Conservation (phyloP, 2,113 vertebrate genomes). For the Vicugna pacos region DNA sequence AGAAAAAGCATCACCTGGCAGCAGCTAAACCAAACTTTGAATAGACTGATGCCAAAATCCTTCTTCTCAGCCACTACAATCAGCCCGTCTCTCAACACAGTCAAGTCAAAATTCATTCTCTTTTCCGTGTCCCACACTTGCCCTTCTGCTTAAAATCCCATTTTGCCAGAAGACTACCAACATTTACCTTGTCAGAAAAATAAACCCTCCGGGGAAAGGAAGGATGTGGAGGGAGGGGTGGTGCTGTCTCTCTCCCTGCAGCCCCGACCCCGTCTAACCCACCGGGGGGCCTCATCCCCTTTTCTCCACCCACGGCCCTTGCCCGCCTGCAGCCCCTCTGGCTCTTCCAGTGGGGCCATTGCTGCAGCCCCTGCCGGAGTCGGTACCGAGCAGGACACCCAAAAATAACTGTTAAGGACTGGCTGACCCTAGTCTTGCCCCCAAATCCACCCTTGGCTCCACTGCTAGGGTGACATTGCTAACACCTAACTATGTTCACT, state of each 20-base stretch:
- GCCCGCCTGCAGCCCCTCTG: neutral
- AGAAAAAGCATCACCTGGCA: neutral
- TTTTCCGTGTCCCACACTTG: neutral
- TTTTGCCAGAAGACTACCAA: neutral
- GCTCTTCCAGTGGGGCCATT: neutral
- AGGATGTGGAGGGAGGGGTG: neutral
- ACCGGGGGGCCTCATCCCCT: neutral
- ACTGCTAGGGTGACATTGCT: neutral
- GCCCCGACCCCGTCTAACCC: neutral
- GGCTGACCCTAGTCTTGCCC: neutral
- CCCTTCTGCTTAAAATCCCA: neutral
- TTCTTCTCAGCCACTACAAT: neutral
- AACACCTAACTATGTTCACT: neutral
- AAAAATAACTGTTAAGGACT: neutral
- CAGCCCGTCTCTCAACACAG: neutral
- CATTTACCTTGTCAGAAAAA: neutral
- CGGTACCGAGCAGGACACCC: neutral
- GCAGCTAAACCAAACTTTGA: neutral
- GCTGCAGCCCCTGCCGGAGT: neutral
- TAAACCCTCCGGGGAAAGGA: too few species aligned
- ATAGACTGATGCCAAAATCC: neutral
- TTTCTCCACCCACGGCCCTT: neutral
- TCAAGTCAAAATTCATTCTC: neutral
- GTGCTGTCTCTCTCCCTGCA: neutral
- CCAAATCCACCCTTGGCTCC: neutral